Evolutionary conservation across 1,140 invertebrate species (phyloP).

Genomic region (Brachionus angularis): DNA sequence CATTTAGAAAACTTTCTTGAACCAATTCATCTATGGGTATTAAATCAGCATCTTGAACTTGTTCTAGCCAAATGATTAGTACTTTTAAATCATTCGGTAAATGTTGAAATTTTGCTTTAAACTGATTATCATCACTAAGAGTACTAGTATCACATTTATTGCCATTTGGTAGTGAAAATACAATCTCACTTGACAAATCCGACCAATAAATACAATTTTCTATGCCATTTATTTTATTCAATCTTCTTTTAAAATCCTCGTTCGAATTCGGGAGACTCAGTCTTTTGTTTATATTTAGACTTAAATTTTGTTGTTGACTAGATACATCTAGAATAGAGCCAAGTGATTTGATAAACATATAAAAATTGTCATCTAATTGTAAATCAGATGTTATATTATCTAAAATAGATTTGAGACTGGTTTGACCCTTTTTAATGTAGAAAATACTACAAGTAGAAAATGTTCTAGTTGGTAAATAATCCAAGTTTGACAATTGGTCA

Average conservation of each 20-base stretch:
- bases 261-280: too few species aligned
- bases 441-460: background rate
- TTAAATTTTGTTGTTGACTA: background rate
- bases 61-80: conserved; percentile 89
- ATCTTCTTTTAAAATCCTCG: too few species aligned
- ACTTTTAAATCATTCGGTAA: conserved; percentile 61
- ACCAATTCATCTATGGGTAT: conserved; percentile 61
- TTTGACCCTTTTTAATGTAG: conserved; percentile 3
- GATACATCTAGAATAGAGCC: background rate
- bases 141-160: background rate
- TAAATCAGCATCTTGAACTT: conserved; percentile 80
- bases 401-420: background rate
- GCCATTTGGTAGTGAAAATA: conserved; percentile 78
- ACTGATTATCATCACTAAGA: too few species aligned
- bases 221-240: conserved; percentile 61
- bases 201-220: conserved; percentile 84
- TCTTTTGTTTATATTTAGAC: too few species aligned
- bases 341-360: conserved; percentile 18
- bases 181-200: conserved; percentile 86
- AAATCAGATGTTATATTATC: background rate
- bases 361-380: conserved; percentile 1
- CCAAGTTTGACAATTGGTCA: conserved; percentile 4
- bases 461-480: conserved; percentile 13
- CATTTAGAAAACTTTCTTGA: background rate
- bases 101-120: background rate